phyloP scores from a whole-genome alignment of 2,888 invertebrate species.

The Rhingia rostrata region DNA sequence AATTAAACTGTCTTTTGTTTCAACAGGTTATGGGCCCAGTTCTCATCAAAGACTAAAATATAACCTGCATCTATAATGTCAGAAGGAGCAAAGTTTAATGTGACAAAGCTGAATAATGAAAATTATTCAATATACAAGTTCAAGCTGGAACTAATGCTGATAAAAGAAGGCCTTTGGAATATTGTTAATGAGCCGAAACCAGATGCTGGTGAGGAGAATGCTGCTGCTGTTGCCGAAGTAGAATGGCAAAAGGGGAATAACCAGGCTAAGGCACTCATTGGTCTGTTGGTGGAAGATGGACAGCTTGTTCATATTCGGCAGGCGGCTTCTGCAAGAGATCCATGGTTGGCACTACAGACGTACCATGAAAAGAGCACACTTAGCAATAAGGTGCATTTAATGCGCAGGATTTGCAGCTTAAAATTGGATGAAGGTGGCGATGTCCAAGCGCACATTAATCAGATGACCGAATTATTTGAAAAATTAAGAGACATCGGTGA shows the following conservation, averaged over 20 bases:
- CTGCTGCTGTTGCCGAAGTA: not conserved
- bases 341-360: conserved; percentile 19
- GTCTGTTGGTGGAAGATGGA: too few species aligned
- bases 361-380: conserved; percentile 2
- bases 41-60: not conserved
- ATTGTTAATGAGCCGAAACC: conserved; percentile 1
- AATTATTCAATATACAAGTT: conserved; percentile 23
- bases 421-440: too few species aligned
- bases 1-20: not conserved
- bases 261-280: not conserved
- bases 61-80: not conserved
- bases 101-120: conserved; percentile 11
- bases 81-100: conserved; percentile 5
- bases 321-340: too few species aligned
- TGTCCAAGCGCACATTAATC: too few species aligned
- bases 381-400: not conserved
- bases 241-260: not conserved
- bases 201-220: not conserved
- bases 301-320: too few species aligned
- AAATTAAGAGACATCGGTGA: too few species aligned
- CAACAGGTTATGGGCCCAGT: conserved; percentile 17
- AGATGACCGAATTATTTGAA: too few species aligned
- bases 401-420: not conserved
- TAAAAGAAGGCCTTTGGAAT: conserved; percentile 38
- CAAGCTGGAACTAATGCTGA: conserved; percentile 36